A percentile compares a stretch with the other conserved stretches of the same genome.
Evolutionary conservation across 1,140 invertebrate genomes (phyloP).

Genomic region (Trachymyrmex septentrionalis): DNA sequence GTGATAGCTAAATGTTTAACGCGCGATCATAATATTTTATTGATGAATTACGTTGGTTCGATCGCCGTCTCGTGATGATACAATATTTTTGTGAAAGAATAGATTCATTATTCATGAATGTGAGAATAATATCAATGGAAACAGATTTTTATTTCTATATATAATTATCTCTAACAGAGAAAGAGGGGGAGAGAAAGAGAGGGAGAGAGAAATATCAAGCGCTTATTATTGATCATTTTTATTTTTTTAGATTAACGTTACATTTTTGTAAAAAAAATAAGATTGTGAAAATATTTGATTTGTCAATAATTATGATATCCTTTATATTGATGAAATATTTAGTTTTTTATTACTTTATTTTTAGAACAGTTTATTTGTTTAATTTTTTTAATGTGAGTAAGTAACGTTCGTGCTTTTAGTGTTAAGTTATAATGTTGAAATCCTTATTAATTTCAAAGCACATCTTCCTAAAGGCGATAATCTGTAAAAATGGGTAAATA

Average conservation of each 20-base stretch:
- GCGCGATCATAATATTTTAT: background rate
- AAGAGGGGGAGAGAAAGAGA: too few species aligned
- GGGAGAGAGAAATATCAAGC: too few species aligned
- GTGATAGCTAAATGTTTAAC: background rate
- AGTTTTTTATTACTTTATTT: too few species aligned
- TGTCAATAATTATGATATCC: too few species aligned
- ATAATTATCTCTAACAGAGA: background rate
- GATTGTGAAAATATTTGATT: too few species aligned
- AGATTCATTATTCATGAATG: background rate
- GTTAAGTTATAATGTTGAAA: background rate
- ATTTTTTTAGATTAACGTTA: too few species aligned
- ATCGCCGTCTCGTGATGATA: background rate
- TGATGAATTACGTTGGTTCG: background rate
- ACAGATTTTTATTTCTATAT: background rate
- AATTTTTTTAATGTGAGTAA: too few species aligned
- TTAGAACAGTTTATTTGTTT: too few species aligned
- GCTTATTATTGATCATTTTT: too few species aligned
- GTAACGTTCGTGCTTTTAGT: too few species aligned
- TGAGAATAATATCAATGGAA: conserved; percentile 2
- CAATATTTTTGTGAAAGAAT: background rate
- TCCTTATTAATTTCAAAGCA: background rate
- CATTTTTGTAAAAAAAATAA: too few species aligned
- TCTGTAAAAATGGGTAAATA: background rate
- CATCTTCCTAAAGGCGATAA: background rate
- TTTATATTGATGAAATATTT: too few species aligned